These are phyloP conservation scores for Eupithecia inturbata DNA, from an alignment of 2,888 invertebrate species.

Conservation along the genomic window DNA sequence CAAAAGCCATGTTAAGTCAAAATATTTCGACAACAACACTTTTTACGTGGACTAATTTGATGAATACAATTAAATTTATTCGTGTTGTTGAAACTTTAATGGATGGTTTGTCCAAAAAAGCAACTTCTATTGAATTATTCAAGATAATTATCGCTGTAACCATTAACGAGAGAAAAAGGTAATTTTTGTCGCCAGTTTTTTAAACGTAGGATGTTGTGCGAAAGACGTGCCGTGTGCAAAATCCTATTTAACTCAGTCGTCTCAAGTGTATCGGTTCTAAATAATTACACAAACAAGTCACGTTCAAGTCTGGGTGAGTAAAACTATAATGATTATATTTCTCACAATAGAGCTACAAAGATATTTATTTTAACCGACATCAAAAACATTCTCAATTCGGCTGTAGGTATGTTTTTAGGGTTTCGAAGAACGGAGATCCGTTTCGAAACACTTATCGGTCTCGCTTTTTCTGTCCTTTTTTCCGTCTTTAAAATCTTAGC, in stretches of 20 bases:
- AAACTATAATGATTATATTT: slow-evolving; percentile 45
- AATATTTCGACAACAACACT: too few relatives aligned
- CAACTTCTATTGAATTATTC: not conserved
- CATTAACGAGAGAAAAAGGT: too few relatives aligned
- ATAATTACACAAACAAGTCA: slow-evolving; percentile 45
- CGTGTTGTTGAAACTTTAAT: not conserved
- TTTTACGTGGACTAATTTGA: too few relatives aligned
- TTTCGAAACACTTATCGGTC: too few relatives aligned
- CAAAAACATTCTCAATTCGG: too few relatives aligned
- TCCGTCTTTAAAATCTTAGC: too few relatives aligned
- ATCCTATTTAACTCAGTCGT: not conserved
- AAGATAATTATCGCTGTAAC: too few relatives aligned
- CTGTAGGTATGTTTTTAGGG: too few relatives aligned
- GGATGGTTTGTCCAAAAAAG: not conserved
- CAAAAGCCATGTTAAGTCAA: too few relatives aligned
- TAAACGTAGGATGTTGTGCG: not conserved
- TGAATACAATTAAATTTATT: too few relatives aligned
- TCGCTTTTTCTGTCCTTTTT: too few relatives aligned
- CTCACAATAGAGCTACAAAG: slow-evolving; percentile 24
- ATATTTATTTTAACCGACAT: not conserved
- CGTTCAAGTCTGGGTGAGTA: slow-evolving; percentile 44
- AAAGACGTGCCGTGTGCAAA: not conserved
- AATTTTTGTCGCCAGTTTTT: not conserved
- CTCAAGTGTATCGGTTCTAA: slow-evolving; percentile 42
- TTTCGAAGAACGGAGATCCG: too few relatives aligned